Evolutionary conservation across 1,140 invertebrate species (phyloP), one percentile per base, ranked within the genome.

Genomic region (Drosophila takahashii): DNA sequence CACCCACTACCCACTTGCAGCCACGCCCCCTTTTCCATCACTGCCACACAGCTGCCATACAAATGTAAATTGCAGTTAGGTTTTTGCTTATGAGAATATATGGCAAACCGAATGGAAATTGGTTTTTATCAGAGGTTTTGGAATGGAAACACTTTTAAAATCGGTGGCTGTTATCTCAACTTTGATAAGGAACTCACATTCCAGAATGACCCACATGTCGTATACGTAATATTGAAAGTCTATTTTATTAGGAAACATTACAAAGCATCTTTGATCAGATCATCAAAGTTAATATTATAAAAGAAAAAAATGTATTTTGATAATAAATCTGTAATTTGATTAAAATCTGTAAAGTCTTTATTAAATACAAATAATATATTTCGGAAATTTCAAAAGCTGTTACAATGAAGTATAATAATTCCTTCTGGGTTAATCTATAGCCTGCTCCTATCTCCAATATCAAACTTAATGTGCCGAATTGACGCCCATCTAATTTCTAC

Each of bases 51-150:
- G 36, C 47, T 66, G 41, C 67, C 67, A 71, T 44, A 39, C 50
- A 70, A 70, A 71, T 71, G 67, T 57, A 71, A 70, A 70, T 57
- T 71, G 65, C 65, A 71, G 67, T 71, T 71, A 39, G 67, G 42
- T 39, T 47, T 70, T 57, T 71, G 42, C 67, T 70, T 57, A 70
- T 70, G 67, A 71, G 51, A 71, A 71, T 47, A 57, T 57, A 71
- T 34, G 67, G 67, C 50, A 57, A 80, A 56, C 37, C 65, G 64
- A 70, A 70, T 70, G 66, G 51, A 47, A 56, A 69, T 78, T 61
- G 64, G 44, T 64, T 64, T 57, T 57, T 60, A 61, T 51, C 74
- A 54, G 79, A 50, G 41, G 62, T 37, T 47, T 42, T 58, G 5
- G 44, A 29, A 26, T 52, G 16, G 36, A 34, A 64, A 36, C 15